Evolutionary conservation across 1,140 invertebrate genomes (phyloP).

Genomic region (Microplitis demolitor): DNA sequence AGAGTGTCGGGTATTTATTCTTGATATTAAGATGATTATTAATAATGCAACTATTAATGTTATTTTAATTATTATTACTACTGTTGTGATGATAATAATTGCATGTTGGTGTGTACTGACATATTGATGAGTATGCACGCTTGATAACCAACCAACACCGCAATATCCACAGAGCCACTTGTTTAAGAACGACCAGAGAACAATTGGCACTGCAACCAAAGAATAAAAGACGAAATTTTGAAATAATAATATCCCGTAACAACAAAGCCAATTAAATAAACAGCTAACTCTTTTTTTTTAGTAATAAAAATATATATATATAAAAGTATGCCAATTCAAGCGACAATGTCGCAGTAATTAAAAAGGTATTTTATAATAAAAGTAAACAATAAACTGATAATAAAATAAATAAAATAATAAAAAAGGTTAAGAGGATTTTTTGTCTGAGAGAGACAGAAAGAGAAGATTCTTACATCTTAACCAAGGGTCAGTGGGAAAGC

Average conservation of each 20-base stretch:
- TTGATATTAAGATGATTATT: slow-evolving; percentile 13
- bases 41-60: background rate
- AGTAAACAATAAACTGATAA: slow-evolving; percentile 8
- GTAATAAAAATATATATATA: background rate
- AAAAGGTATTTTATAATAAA: too few species aligned
- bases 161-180: slow-evolving; percentile 33
- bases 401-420: slow-evolving; percentile 2
- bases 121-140: slow-evolving; percentile 23
- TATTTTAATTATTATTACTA: background rate
- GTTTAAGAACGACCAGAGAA: slow-evolving; percentile 72
- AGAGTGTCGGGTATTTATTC: background rate
- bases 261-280: slow-evolving; percentile 14
- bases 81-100: slow-evolving; percentile 3
- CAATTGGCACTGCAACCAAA: slow-evolving; percentile 75
- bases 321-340: background rate
- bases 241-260: slow-evolving; percentile 14
- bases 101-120: slow-evolving; percentile 17
- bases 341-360: too few species aligned
- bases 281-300: background rate
- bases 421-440: slow-evolving; percentile 17
- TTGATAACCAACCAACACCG: slow-evolving; percentile 24
- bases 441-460: slow-evolving; percentile 50
- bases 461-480: slow-evolving; percentile 75
- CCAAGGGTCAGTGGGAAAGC: slow-evolving; percentile 68
- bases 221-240: slow-evolving; percentile 23